These are phyloP conservation scores for Orthonyx spaldingii DNA, from an alignment of 2,113 vertebrate genomes.

Conservation along the genomic window DNA sequence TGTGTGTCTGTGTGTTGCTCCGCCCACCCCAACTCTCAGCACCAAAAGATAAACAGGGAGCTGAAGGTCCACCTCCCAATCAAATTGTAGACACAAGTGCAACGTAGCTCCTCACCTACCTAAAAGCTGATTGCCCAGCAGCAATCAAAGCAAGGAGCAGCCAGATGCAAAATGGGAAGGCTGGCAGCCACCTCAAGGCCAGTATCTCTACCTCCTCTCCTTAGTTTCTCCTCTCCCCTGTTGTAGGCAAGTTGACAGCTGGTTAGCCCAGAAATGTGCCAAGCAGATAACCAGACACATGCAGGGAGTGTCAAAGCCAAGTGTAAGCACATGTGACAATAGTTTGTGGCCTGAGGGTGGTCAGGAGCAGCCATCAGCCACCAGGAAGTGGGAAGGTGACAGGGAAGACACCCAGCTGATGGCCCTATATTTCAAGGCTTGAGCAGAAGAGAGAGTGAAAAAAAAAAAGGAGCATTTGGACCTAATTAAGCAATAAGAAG, in stretches of 20 bases:
- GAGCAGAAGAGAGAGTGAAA: slow-evolving; percentile 8
- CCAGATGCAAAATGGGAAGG: background rate
- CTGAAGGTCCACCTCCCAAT: background rate
- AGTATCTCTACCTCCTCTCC: background rate
- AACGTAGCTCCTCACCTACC: background rate
- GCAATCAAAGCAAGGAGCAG: background rate
- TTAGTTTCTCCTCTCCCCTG: background rate
- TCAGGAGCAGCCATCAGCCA: slow-evolving; percentile 27
- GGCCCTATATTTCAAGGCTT: slow-evolving; percentile 52
- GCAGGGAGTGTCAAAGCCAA: slow-evolving; percentile 54
- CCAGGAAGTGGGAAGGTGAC: slow-evolving; percentile 56
- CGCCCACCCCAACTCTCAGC: slow-evolving; percentile 14
- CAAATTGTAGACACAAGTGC: background rate
- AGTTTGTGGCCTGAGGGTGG: slow-evolving; percentile 60
- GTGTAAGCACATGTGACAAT: slow-evolving; percentile 57
- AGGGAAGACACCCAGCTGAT: slow-evolving; percentile 10
- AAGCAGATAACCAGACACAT: slow-evolving; percentile 14
- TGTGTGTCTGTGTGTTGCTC: background rate
- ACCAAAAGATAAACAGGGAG: slow-evolving; percentile 23
- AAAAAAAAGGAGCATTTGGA: slow-evolving; percentile 57
- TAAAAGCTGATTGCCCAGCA: background rate
- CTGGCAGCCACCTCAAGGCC: background rate
- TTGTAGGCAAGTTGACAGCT: background rate
- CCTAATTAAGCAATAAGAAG: slow-evolving; percentile 48
- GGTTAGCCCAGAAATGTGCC: background rate